These are phyloP conservation scores for Anoplius nigerrimus DNA, from an alignment of 2,888 invertebrate species.

Conservation along the genomic window DNA sequence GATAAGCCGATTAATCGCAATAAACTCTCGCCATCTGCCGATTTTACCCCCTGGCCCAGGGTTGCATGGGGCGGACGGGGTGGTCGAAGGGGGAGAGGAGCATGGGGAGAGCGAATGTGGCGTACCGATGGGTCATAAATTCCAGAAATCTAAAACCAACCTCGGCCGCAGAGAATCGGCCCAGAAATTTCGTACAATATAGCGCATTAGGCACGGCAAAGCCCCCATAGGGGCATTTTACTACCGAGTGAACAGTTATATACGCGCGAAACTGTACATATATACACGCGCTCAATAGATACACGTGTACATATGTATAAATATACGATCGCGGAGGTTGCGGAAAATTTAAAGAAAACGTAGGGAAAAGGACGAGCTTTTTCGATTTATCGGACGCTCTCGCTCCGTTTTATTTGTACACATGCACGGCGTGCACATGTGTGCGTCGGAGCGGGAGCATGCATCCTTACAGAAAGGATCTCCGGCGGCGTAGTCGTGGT, in stretches of 20 bases:
- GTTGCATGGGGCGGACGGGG: background rate
- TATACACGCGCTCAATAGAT: too few relatives aligned
- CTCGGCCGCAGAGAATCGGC: slow-evolving; percentile 58
- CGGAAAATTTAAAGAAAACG: background rate
- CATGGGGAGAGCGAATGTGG: slow-evolving; percentile 11
- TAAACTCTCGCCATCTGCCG: slow-evolving; percentile 66
- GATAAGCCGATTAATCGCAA: slow-evolving; percentile 69
- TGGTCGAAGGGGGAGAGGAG: slow-evolving; percentile 17
- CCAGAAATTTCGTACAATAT: slow-evolving; percentile 59
- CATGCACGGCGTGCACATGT: slow-evolving; percentile 2
- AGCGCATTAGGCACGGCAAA: slow-evolving; percentile 62
- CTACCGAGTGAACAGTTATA: slow-evolving; percentile 41
- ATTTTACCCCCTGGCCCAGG: slow-evolving; percentile 38
- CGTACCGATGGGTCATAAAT: slow-evolving; percentile 62
- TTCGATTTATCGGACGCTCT: slow-evolving; percentile 19
- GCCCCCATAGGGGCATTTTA: slow-evolving; percentile 58
- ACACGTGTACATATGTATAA: too few relatives aligned
- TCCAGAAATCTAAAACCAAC: slow-evolving; percentile 72
- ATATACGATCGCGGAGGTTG: background rate
- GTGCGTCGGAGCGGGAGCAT: slow-evolving; percentile 27
- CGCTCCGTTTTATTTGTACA: too few relatives aligned
- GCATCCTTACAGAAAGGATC: slow-evolving; percentile 67
- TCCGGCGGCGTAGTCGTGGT: slow-evolving; percentile 70
- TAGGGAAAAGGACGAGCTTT: background rate
- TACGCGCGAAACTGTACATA: background rate